Percentiles rank a stretch among this genome's conserved stretches.
Evolutionary conservation across 2,888 invertebrate species (phyloP).

Genomic region (Andrena camellia): DNA sequence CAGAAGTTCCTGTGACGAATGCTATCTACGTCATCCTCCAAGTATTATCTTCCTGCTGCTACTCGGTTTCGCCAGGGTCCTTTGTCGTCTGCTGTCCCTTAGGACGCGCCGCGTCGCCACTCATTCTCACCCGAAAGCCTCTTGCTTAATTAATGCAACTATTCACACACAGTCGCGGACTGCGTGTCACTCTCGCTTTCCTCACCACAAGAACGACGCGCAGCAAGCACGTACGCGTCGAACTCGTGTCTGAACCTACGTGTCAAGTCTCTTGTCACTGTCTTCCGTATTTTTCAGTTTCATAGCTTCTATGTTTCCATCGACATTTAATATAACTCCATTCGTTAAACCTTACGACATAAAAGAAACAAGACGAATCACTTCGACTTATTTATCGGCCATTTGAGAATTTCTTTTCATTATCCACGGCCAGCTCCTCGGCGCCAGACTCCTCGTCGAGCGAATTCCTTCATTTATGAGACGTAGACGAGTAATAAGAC

Average conservation of each 20-base stretch:
- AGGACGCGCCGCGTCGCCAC: slow-evolving; percentile 19
- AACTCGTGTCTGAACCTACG: slow-evolving; percentile 11
- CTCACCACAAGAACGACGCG: slow-evolving; percentile 65
- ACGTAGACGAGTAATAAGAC: slow-evolving; percentile 1
- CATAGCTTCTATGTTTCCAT: background rate
- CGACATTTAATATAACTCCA: too few relatives aligned
- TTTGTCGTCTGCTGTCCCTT: slow-evolving; percentile 22
- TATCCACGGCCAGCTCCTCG: slow-evolving; percentile 4
- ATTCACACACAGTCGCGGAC: slow-evolving; percentile 64
- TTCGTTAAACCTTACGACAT: background rate
- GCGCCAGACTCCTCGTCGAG: background rate
- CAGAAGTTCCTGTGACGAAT: slow-evolving; percentile 41
- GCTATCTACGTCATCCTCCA: slow-evolving; percentile 32
- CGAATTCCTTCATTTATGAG: slow-evolving; percentile 24
- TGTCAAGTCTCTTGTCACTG: background rate
- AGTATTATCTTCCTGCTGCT: slow-evolving; percentile 35
- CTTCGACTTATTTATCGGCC: background rate
- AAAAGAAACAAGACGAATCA: background rate
- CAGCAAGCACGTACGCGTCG: slow-evolving; percentile 42
- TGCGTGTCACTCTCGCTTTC: slow-evolving; percentile 57
- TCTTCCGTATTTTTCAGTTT: background rate
- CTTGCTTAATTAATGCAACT: slow-evolving; percentile 79
- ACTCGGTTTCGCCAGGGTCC: slow-evolving; percentile 17
- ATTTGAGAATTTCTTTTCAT: slow-evolving; percentile 20
- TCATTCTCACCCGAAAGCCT: slow-evolving; percentile 44